A percentile compares a stretch with the other conserved stretches of the same genome.
Evolutionary conservation across 2,888 invertebrate genomes (phyloP).

Genomic region (Artemia sp.): DNA sequence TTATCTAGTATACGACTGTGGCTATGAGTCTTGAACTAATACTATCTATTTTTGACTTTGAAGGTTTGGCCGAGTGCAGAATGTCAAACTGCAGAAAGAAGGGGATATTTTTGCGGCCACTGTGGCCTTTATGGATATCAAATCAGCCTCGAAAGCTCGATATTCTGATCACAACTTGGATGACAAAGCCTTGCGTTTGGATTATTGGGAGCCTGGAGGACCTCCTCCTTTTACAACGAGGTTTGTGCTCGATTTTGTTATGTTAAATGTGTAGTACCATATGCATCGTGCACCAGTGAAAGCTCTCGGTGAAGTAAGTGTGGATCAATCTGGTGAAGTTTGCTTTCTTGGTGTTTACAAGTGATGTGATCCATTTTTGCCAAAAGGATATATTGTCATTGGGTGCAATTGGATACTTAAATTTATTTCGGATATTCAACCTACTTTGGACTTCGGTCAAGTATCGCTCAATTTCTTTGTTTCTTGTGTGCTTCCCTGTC

Average conservation of each 20-base stretch:
- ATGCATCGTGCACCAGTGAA: no score
- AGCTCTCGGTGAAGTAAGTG: no score
- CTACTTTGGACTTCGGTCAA: background rate
- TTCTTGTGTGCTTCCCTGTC: background rate
- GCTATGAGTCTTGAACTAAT: background rate
- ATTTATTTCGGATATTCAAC: no score
- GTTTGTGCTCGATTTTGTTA: slow-evolving; percentile 10
- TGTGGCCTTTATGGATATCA: slow-evolving; percentile 91
- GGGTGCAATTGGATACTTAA: no score
- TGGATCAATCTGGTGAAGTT: no score
- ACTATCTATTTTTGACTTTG: slow-evolving; percentile 35
- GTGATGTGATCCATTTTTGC: no score
- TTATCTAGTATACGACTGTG: no score
- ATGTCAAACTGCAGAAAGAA: slow-evolving; percentile 55
- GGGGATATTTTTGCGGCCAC: slow-evolving; percentile 40
- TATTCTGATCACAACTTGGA: slow-evolving; percentile 74
- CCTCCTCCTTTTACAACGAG: slow-evolving; percentile 23
- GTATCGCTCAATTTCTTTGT: slow-evolving; percentile 10
- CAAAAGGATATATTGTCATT: no score
- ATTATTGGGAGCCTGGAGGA: slow-evolving; percentile 61
- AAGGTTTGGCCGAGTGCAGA: slow-evolving; percentile 90
- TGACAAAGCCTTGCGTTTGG: slow-evolving; percentile 67
- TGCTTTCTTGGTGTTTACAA: no score
- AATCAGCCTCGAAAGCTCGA: slow-evolving; percentile 84
- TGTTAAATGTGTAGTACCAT: no score